A percentile compares a stretch with the other conserved stretches of the same genome.
Conservation (phyloP, 2,888 invertebrate genomes). For the Vannuccia rotundouncinata region DNA sequence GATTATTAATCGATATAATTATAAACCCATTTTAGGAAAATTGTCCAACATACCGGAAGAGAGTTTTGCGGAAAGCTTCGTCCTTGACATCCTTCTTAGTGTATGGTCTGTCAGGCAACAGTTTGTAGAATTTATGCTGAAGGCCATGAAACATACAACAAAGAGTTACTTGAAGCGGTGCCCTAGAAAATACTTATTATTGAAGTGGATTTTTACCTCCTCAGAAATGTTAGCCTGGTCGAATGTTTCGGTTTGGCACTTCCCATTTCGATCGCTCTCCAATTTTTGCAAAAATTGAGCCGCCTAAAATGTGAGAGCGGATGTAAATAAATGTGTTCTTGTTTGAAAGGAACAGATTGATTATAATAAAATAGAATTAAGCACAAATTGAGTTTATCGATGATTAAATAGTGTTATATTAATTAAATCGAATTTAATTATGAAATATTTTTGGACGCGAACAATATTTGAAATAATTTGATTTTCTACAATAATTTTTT, state of each 20-base stretch:
- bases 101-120: conserved; percentile 30
- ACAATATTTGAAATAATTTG: no score
- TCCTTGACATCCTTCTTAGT: conserved; percentile 31
- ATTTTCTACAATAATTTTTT: no score
- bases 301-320: conserved; percentile 35
- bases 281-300: conserved; percentile 38
- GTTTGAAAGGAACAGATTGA: no score
- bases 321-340: no score
- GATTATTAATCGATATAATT: no score
- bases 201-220: conserved; percentile 3
- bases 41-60: conserved; percentile 29
- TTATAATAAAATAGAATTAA: no score
- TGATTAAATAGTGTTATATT: no score
- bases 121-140: conserved; percentile 40
- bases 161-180: no score
- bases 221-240: conserved; percentile 27
- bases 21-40: no score
- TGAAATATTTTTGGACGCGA: no score
- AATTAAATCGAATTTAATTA: no score
- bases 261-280: conserved; percentile 37
- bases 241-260: conserved; percentile 35
- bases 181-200: not conserved
- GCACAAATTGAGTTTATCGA: no score
- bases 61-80: conserved; percentile 5
- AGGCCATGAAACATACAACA: not conserved